Conservation (phyloP, 2,888 invertebrate species). For the Spilosoma lubricipeda region DNA sequence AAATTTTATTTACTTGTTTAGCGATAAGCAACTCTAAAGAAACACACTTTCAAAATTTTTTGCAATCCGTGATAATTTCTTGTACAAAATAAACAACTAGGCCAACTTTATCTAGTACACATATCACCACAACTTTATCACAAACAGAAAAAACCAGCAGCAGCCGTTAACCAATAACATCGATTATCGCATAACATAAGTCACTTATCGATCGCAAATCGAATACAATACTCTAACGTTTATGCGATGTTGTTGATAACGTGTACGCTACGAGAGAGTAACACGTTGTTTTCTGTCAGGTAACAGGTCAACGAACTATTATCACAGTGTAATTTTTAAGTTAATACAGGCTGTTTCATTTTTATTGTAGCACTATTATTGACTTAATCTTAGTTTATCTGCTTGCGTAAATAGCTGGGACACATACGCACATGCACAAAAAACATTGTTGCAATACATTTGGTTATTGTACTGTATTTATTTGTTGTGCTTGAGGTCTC, state of each 20-base stretch:
- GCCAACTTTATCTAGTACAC: not conserved
- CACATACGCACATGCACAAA: too few species aligned
- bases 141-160: not conserved
- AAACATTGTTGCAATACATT: too few species aligned
- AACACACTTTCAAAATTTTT: not conserved
- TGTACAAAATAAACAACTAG: not conserved
- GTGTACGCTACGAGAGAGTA: not conserved
- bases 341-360: slow-evolving; percentile 1
- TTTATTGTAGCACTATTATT: not conserved
- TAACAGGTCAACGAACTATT: slow-evolving; percentile 19
- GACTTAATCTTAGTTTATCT: not conserved
- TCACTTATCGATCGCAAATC: not conserved
- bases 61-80: not conserved
- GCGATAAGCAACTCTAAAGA: not conserved
- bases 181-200: not conserved
- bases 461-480: too few species aligned
- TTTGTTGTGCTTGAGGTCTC: too few species aligned
- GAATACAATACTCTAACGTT: not conserved
- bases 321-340: slow-evolving; percentile 22
- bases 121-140: not conserved
- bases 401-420: not conserved
- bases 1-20: too few species aligned
- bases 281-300: slow-evolving; percentile 7
- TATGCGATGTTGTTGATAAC: slow-evolving; percentile 22
- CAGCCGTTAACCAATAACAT: not conserved